Evolutionary conservation across 2,888 invertebrate species (phyloP), one percentile per base, ranked within the genome.

Genomic region (Leptura quadrifasciata): DNA sequence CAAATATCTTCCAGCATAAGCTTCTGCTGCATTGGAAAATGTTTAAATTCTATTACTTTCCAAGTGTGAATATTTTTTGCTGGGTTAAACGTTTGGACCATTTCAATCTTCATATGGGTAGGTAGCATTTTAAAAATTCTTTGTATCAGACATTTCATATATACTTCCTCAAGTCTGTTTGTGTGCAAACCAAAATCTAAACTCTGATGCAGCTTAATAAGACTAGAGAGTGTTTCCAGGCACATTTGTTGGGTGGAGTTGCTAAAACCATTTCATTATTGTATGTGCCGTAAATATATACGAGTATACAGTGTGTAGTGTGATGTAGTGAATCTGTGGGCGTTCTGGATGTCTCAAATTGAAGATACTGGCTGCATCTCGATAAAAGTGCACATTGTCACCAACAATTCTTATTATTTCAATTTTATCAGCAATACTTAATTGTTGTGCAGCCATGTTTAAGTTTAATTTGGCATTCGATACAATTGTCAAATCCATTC

Each of bases 101-200:
- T 17, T 52, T 76, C 57, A 65, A 24, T 47, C 20, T 76, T 77
- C 9, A 64, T 54, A 55, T 74, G 17, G 54, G 54, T 61, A 1
- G 79, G 79, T 27, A 84, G 74, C 35, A 74, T 72, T 54, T 57
- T 57, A 68, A 81, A 84, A 21, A 85, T 75, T 64, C 83, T 80
- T 27, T 79, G 76, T 10, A 84, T 60, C 3, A 86, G 78, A 67
- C 78, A 78, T 76, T 80, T 81, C 21, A 86, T 63, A 74, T 78
- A 78, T 47, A 81, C 47, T 17, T 79, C 76, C 67, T 84, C 83
- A n/a, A 84, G 81, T 60, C 82, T 79, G 35, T 78, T 47, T 0
- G 84, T 81, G 52, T 83, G 82, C n/a, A 76, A 74, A 15, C 83
- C 81, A 73, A 78, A 80, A 54, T 76, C 71, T 17, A 82, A 70